Percentiles rank a stretch among this genome's conserved stretches.
Evolutionary conservation across 1,140 invertebrate genomes (phyloP).

Genomic region (Drosophila seguyi): DNA sequence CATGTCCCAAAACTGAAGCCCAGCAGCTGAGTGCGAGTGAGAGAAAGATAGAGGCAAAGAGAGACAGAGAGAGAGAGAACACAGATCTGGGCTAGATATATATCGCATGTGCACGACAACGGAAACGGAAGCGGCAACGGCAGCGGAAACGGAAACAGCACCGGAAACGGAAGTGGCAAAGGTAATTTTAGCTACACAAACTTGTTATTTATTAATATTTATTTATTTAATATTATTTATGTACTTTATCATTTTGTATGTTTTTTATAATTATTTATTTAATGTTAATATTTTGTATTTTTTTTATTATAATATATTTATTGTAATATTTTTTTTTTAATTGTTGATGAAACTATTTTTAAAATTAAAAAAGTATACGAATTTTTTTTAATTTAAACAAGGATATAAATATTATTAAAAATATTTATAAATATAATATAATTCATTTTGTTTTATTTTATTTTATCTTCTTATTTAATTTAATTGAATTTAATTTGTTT

Average conservation of each 20-base stretch:
- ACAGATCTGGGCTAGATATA: constrained; percentile 26
- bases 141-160: constrained; percentile 16
- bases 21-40: not conserved
- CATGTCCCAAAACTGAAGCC: constrained; percentile 15
- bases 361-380: no score
- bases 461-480: not conserved
- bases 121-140: constrained; percentile 19
- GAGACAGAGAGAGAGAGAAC: constrained; percentile 4
- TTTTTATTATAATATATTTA: no score
- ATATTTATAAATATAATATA: no score
- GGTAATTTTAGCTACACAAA: not conserved
- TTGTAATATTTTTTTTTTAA: no score
- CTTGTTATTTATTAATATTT: not conserved
- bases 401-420: no score
- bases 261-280: no score
- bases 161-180: constrained; percentile 29
- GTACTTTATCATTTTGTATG: no score
- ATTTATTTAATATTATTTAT: not conserved
- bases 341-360: no score
- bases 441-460: no score
- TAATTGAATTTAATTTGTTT: no score
- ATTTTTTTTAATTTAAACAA: no score
- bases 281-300: no score
- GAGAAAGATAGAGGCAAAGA: not conserved
- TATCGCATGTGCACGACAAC: constrained; percentile 34